Conservation (phyloP, 2,797 vertebrate species). For the Sebastes taczanowskii region DNA sequence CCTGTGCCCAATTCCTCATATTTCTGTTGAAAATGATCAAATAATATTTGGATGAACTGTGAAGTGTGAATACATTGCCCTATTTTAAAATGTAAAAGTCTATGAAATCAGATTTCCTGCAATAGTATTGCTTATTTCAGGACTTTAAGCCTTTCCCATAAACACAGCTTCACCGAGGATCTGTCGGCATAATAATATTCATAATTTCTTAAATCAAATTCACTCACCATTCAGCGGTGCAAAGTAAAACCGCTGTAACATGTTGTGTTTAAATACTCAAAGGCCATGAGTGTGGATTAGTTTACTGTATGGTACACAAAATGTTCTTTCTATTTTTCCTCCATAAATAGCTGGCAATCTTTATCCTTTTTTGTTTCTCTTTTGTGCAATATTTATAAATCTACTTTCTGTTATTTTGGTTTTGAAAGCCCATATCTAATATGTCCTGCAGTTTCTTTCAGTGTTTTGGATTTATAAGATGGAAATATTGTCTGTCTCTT, state of each 20-base stretch:
- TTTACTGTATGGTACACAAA: background rate
- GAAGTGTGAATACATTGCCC: background rate
- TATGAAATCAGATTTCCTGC: background rate
- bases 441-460: background rate
- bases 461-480: background rate
- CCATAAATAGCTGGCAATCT: background rate
- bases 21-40: background rate
- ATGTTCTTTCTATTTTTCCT: no score
- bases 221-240: background rate
- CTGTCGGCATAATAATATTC: background rate
- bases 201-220: background rate
- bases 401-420: background rate
- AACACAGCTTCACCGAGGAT: background rate
- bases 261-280: background rate
- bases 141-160: background rate
- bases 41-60: background rate
- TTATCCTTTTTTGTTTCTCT: background rate
- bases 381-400: background rate
- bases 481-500: background rate
- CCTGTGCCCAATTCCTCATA: background rate
- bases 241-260: no score
- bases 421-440: background rate
- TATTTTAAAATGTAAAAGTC: background rate
- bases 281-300: background rate
- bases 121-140: background rate